phyloP scores from a whole-genome alignment of 2,888 invertebrate species.

The Cordilura impudica region DNA sequence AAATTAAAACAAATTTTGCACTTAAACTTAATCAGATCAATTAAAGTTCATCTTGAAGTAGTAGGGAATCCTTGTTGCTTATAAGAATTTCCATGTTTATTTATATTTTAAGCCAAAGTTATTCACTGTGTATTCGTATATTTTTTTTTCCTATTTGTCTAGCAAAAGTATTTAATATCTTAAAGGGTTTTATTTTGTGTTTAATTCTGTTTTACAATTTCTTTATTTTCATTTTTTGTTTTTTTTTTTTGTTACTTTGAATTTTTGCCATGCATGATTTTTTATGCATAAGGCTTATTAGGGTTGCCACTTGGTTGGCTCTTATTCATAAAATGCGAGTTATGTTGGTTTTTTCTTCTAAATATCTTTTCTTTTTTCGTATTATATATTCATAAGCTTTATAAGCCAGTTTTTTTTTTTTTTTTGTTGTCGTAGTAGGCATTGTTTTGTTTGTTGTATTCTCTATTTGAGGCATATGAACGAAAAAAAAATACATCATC shows the following conservation, averaged over 20 bases:
- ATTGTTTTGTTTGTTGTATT: constrained; percentile 23
- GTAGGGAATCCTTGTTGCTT: too few species aligned
- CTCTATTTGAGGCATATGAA: background rate
- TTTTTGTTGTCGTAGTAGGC: constrained; percentile 25
- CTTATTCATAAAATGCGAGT: constrained; percentile 48
- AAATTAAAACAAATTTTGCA: too few species aligned
- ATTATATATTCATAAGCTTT: constrained; percentile 59
- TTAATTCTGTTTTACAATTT: background rate
- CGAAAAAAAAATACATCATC: too few species aligned
- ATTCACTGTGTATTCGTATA: too few species aligned
- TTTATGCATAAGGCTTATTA: constrained; percentile 63
- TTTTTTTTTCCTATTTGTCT: background rate
- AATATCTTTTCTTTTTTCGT: constrained; percentile 37
- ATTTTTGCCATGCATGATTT: constrained; percentile 38
- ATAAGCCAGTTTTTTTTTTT: constrained; percentile 34
- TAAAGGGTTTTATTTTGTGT: background rate
- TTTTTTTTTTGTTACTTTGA: constrained; percentile 1
- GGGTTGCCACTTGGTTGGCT: constrained; percentile 71
- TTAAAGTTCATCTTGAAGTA: too few species aligned
- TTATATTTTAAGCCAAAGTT: too few species aligned
- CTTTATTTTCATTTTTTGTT: background rate
- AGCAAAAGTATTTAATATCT: constrained; percentile 26
- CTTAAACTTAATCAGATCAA: too few species aligned
- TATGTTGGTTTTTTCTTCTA: constrained; percentile 45
- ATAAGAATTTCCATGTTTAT: too few species aligned